A percentile compares a stretch with the other conserved stretches of the same genome.
These are phyloP conservation scores for Epinephelus cyanopodus DNA, from an alignment of 2,113 vertebrate species.

Conservation along the genomic window DNA sequence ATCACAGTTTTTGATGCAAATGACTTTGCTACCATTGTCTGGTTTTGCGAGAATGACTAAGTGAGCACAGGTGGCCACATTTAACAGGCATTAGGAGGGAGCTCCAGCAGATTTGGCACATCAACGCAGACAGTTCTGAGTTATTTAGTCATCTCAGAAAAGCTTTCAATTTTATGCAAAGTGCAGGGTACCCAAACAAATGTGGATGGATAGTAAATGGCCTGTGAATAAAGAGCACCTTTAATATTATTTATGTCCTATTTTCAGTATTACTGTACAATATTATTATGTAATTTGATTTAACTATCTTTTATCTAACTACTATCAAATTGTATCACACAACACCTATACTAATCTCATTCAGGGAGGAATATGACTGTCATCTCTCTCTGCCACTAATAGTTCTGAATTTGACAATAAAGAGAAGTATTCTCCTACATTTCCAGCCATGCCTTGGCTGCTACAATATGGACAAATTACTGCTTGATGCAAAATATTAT, in stretches of 20 bases:
- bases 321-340: no score
- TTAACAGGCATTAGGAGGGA: slow-evolving; percentile 12
- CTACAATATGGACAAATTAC: not conserved
- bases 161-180: slow-evolving; percentile 9
- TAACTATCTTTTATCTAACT: not conserved
- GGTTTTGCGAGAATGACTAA: slow-evolving; percentile 6
- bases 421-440: not conserved
- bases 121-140: slow-evolving; percentile 1
- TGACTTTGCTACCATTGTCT: not conserved
- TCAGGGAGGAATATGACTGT: not conserved
- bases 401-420: not conserved
- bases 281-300: not conserved
- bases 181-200: not conserved
- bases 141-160: slow-evolving; percentile 5
- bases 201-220: not conserved
- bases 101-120: slow-evolving; percentile 18
- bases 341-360: not conserved
- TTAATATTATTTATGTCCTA: not conserved
- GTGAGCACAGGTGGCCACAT: slow-evolving; percentile 34
- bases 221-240: not conserved
- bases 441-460: not conserved
- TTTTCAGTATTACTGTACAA: not conserved
- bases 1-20: slow-evolving; percentile 20
- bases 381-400: not conserved
- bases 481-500: not conserved